Evolutionary conservation across 2,888 invertebrate species (phyloP).

Genomic region (Sthenelais limicola): DNA sequence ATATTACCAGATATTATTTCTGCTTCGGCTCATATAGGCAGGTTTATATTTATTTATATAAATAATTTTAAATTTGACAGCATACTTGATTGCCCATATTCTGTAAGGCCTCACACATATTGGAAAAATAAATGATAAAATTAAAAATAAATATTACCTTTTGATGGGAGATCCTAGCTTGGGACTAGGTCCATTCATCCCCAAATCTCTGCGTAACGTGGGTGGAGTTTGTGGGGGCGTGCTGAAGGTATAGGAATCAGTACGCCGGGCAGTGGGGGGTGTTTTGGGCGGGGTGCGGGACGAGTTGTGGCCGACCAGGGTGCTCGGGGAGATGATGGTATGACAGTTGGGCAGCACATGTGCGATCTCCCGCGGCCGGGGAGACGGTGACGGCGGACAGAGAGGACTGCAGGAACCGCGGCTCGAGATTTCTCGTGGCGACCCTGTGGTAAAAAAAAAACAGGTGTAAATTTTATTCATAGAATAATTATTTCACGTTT

Average conservation of each 20-base stretch:
- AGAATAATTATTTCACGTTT: no score
- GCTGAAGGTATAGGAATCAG: slow-evolving; percentile 26
- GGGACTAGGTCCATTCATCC: slow-evolving; percentile 40
- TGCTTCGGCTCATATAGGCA: no score
- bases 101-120: no score
- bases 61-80: no score
- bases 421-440: not conserved
- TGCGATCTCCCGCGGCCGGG: not conserved
- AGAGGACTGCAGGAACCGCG: not conserved
- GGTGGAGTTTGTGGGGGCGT: slow-evolving; percentile 52
- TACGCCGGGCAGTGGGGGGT: slow-evolving; percentile 41
- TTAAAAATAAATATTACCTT: slow-evolving; percentile 7
- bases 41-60: no score
- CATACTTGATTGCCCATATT: no score
- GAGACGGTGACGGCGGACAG: slow-evolving; percentile 4
- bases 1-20: no score
- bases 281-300: slow-evolving; percentile 46
- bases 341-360: not conserved
- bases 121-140: not conserved
- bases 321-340: not conserved
- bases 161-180: slow-evolving; percentile 44
- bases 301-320: slow-evolving; percentile 27
- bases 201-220: slow-evolving; percentile 12
- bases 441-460: not conserved
- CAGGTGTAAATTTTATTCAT: no score